Conservation (phyloP, 2,888 invertebrate genomes). For the Chrysomela aeneicollis region DNA sequence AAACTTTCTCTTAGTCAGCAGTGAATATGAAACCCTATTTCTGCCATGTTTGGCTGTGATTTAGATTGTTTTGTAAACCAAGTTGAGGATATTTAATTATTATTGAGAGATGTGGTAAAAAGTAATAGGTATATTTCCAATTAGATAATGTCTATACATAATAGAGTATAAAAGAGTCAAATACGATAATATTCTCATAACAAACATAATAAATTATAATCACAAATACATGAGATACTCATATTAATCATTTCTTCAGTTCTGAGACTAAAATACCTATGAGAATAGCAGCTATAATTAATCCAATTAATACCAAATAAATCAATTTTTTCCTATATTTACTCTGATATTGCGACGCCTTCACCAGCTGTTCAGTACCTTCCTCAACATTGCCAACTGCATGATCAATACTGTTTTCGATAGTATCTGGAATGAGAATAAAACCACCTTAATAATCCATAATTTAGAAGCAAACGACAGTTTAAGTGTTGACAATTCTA, state of each 20-base stretch:
- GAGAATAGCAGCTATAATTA: constrained; percentile 72
- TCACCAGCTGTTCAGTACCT: constrained; percentile 81
- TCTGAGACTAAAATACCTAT: constrained; percentile 67
- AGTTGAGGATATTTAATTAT: too few species aligned
- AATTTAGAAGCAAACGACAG: too few species aligned
- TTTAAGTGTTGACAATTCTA: too few species aligned
- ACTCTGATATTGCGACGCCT: constrained; percentile 82
- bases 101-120: too few species aligned
- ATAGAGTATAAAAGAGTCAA: neutral
- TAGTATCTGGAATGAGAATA: constrained; percentile 71
- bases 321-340: constrained; percentile 78
- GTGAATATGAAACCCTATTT: too few species aligned
- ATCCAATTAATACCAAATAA: constrained; percentile 72
- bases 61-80: too few species aligned
- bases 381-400: constrained; percentile 78
- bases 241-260: constrained; percentile 24
- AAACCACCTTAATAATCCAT: too few species aligned
- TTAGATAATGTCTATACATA: neutral
- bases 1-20: too few species aligned
- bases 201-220: neutral
- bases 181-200: neutral
- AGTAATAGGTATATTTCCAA: neutral
- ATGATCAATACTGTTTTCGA: constrained; percentile 82
- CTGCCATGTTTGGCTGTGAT: too few species aligned
- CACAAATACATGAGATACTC: neutral